These are phyloP conservation scores for Lichenostomus cassidix DNA, from an alignment of 2,113 vertebrate species.

Conservation along the genomic window DNA sequence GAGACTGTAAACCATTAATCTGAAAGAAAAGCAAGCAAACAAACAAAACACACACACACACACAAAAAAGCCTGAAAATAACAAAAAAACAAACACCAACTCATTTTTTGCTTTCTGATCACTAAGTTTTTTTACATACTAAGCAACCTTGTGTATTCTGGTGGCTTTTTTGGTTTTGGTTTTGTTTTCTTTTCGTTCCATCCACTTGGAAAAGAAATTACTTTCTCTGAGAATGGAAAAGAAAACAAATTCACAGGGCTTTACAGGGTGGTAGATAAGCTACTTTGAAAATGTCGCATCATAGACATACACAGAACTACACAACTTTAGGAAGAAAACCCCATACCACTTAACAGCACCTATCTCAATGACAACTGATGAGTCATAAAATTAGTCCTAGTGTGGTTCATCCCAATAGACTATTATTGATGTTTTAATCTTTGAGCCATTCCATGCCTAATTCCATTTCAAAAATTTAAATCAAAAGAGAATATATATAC, in stretches of 20 bases:
- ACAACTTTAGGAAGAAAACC: background rate
- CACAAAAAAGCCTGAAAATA: background rate
- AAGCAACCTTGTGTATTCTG: background rate
- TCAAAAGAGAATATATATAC: background rate
- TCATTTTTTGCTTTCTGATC: background rate
- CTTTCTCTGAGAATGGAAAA: background rate
- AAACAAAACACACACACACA: background rate
- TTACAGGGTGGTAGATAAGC: background rate
- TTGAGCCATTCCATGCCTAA: background rate
- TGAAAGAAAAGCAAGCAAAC: background rate
- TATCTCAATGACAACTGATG: background rate
- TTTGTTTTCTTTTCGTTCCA: background rate
- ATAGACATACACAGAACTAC: background rate
- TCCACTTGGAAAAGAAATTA: background rate
- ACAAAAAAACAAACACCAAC: background rate
- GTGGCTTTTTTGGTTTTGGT: fast-evolving
- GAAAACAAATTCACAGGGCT: background rate
- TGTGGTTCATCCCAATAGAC: background rate
- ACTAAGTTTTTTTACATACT: background rate
- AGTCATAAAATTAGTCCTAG: background rate
- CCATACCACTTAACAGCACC: background rate
- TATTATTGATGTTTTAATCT: background rate
- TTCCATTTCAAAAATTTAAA: background rate
- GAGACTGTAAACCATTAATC: background rate
- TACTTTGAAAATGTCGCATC: background rate